Conservation (phyloP, 1,140 invertebrate genomes). For the Hypsibius dujardini region DNA sequence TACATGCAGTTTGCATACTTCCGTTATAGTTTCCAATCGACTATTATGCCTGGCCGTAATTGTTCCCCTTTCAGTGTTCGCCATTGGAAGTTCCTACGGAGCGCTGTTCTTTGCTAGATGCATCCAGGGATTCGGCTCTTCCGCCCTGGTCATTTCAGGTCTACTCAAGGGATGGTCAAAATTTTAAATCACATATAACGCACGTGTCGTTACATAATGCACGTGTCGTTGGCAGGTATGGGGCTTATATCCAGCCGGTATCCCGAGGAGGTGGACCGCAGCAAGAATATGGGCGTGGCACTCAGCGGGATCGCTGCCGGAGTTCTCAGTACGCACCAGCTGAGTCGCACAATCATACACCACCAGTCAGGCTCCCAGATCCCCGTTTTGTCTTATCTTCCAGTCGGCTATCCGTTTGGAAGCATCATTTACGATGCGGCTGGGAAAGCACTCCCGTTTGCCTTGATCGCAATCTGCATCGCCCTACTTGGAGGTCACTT, state of each 20-base stretch:
- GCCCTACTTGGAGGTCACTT: constrained; percentile 33
- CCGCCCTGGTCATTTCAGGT: constrained; percentile 56
- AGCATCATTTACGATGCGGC: constrained; percentile 53
- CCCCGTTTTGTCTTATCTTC: constrained; percentile 7
- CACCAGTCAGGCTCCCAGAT: not conserved
- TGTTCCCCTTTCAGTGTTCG: constrained; percentile 47
- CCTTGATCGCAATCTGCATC: constrained; percentile 46
- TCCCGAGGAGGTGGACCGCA: constrained; percentile 42
- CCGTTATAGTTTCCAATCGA: constrained; percentile 9
- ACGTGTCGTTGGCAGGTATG: constrained; percentile 32
- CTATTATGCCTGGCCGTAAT: not conserved
- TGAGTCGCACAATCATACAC: not conserved
- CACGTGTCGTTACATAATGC: too few relatives aligned
- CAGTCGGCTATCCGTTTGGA: constrained; percentile 55
- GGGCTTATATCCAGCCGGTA: constrained; percentile 39
- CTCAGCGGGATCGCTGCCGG: constrained; percentile 60
- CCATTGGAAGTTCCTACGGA: constrained; percentile 54
- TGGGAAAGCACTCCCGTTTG: constrained; percentile 52
- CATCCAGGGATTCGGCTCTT: constrained; percentile 65
- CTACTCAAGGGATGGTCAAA: constrained; percentile 24
- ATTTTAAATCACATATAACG: not conserved
- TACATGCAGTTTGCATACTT: too few relatives aligned
- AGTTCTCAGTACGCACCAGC: constrained; percentile 39
- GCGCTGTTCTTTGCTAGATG: constrained; percentile 57
- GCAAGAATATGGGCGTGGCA: constrained; percentile 52